Base-by-base conservation (phyloP, 2,888 invertebrate genomes). In the Selenia dentaria region DNA sequence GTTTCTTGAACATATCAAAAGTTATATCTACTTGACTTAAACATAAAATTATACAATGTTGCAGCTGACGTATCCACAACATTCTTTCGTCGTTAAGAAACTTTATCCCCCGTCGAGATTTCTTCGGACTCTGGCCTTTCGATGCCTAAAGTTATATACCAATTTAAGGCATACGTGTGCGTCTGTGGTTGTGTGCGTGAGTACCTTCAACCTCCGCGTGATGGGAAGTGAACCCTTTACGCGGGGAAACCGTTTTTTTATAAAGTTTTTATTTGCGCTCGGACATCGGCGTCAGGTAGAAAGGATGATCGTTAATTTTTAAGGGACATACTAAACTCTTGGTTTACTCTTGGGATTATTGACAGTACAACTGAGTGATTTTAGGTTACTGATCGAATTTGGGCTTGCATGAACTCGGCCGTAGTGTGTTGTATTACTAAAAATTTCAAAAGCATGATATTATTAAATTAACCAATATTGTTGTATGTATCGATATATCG, bases 141-240 rank as follows among this genome's bases (percentile, higher is more conserved):
- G 73, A 46, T 70, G 72, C 71, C 70, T 71, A 74, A 74, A 79
- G 72, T 65, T 54, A 65, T 56, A 64, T 55, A 54, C 66, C 57
- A 57, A 60, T 55, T 59, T 54, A 45, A 57, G 37, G 57, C 69
- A 66, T 71, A 65, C 59, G 70, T 63, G 67, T 55, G 60, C n/a
- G 20, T 44, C 20, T 40, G 44, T 42, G 39, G 29, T 40, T 52
- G 58, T 59, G 57, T 64, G 71, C 62, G 60, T 64, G 64, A 67
- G 70, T 76, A 71, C 74, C 79, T 76, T 76, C 80, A 83, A 79
- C 78, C 79, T 82, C 76, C 77, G 73, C 78, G 80, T 79, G 84
- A 90, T 91, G 91, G 92, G 92, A 91, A 92, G 90, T 91, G 85
- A 92, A 92, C 91, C 91, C 91, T 91, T 91, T 90, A 85, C 80